Percentiles rank a stretch among this genome's conserved stretches.
Conservation (phyloP, 2,888 invertebrate genomes). For the Tetrapedia diversipes region DNA sequence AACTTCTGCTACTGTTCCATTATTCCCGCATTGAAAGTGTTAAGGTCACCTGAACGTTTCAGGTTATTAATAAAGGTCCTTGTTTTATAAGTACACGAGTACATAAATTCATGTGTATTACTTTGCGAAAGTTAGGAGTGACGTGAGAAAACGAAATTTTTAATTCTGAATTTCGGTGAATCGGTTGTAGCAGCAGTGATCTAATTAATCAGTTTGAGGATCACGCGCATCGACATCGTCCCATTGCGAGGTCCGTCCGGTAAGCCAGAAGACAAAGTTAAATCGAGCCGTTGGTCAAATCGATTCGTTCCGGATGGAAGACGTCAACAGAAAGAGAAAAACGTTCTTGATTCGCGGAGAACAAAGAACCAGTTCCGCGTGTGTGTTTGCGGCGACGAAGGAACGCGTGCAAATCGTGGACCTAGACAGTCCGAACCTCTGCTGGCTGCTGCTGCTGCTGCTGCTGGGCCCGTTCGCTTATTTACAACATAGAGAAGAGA, state of each 20-base stretch:
- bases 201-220: neutral
- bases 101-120: too few species aligned
- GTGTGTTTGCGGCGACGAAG: constrained; percentile 9
- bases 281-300: neutral
- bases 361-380: constrained; percentile 33
- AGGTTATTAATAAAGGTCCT: too few species aligned
- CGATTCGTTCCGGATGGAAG: constrained; percentile 5
- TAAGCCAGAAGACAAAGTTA: neutral
- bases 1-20: too few species aligned
- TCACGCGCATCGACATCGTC: neutral
- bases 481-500: constrained; percentile 63
- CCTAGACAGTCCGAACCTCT: constrained; percentile 6
- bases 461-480: constrained; percentile 28
- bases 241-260: neutral
- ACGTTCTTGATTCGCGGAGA: constrained; percentile 34
- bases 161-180: neutral
- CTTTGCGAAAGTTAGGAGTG: too few species aligned
- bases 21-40: too few species aligned
- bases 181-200: neutral
- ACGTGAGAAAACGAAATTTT: neutral
- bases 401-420: constrained; percentile 11
- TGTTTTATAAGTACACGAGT: too few species aligned
- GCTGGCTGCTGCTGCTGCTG: too few species aligned
- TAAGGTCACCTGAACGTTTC: too few species aligned
- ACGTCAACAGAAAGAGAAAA: constrained; percentile 27